phyloP scores from a whole-genome alignment of 1,140 invertebrate species.

The Zaprionus inermis region DNA sequence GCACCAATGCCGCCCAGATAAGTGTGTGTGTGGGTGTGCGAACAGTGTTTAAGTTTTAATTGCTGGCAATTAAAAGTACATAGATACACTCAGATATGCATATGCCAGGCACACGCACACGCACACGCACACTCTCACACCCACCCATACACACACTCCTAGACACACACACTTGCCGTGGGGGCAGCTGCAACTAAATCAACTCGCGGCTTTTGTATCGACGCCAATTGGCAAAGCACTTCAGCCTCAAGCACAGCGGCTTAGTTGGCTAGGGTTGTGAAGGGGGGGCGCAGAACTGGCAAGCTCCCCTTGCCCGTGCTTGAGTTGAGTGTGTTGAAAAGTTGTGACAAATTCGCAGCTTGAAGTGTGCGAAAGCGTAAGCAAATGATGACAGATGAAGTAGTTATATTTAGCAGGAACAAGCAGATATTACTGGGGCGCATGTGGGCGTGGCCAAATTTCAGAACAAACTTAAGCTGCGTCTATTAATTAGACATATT shows the following conservation, averaged over 20 bases:
- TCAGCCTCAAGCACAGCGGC: background rate
- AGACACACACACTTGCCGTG: background rate
- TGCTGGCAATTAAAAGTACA: conserved; percentile 82
- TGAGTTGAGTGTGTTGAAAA: background rate
- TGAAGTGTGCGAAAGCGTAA: no score
- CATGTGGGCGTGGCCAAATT: background rate
- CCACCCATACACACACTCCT: background rate
- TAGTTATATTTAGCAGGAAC: no score
- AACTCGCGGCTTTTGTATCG: conserved; percentile 15
- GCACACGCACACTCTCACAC: conserved; percentile 4
- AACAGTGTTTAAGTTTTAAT: conserved; percentile 81
- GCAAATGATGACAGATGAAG: no score
- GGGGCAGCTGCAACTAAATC: conserved; percentile 10
- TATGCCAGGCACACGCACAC: conserved; percentile 39
- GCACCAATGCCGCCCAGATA: conserved; percentile 43
- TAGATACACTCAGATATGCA: conserved; percentile 60
- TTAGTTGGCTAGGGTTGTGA: background rate
- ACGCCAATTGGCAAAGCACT: conserved; percentile 11
- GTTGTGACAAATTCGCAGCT: no score
- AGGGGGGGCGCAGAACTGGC: background rate
- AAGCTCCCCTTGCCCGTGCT: background rate
- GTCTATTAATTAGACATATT: no score
- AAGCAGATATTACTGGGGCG: no score
- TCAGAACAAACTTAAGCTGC: background rate
- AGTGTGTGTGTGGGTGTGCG: conserved; percentile 24